phyloP scores from a whole-genome alignment of 2,888 invertebrate species.

The Ommatoiulus sabulosus region DNA sequence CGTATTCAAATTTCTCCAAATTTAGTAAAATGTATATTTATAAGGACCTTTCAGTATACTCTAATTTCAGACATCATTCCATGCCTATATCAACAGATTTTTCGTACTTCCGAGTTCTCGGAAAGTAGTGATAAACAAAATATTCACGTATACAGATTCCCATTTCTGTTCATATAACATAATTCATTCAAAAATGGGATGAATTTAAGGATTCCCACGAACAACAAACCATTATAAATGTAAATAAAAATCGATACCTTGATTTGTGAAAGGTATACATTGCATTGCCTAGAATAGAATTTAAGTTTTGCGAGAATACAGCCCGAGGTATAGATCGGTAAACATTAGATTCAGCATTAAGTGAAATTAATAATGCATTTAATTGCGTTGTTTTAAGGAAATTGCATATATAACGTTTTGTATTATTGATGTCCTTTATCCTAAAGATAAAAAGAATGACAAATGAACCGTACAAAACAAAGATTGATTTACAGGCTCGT shows the following conservation, averaged over 20 bases:
- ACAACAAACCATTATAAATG: not conserved
- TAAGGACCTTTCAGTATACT: no score
- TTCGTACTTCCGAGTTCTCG: no score
- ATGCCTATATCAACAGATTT: no score
- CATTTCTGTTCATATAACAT: no score
- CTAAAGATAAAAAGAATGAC: not conserved
- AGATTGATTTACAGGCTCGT: not conserved
- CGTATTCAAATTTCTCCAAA: no score
- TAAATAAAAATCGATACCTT: not conserved
- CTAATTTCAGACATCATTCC: no score
- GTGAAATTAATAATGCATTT: conserved; percentile 1
- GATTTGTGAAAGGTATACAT: not conserved
- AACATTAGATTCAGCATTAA: not conserved
- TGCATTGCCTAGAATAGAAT: not conserved
- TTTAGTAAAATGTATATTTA: no score
- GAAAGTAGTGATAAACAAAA: no score
- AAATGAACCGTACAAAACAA: not conserved
- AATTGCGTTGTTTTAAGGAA: not conserved
- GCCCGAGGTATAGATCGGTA: not conserved
- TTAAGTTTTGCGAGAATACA: not conserved
- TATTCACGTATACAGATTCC: no score
- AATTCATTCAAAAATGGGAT: not conserved
- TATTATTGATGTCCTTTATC: not conserved
- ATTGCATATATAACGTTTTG: not conserved
- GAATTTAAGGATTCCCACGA: not conserved